Evolutionary conservation across 2,797 vertebrate species (phyloP), one percentile per base, ranked within the genome.

Genomic region (Ciconia nigra): DNA sequence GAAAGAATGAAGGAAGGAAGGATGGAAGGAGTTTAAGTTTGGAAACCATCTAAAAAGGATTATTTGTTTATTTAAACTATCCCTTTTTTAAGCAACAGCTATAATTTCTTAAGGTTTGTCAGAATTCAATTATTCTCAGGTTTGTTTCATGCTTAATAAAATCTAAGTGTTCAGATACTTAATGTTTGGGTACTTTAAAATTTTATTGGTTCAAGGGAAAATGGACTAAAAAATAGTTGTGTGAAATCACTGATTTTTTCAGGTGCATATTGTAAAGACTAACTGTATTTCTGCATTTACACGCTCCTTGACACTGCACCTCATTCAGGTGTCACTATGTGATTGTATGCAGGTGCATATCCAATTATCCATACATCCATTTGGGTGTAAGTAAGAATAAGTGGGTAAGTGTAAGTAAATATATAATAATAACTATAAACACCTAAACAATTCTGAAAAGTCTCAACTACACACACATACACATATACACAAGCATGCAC

Each of bases 21-120:
- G 37, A 20, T 14, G 7, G 7, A 17, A 17, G 3, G 11, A 33
- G 92, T 97, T 97, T 97, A 97, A 95, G 44, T 91, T 65, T n/a
- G 94, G 96, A 97, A 98, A 98, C 66, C 78, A 94, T 97, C 94
- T 98, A 87, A 95, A 98, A 90, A 96, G 72, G 94, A 93, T 94
- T 95, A 91, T 96, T 97, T 69, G 59, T 74, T 96, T 81, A 82
- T 97, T 91, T 90, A 61, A 41, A 66, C 7, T 31, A 52, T 24
- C 33, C 9, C 9, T 21, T 46, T 95, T 97, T 93, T 93, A 96
- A 97, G 90, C 78, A 91, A 94, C 92, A 89, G 71, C 51, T 94
- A 52, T 94, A 66, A 90, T 94, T 95, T 94, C 47, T 33, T 58
- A 57, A 58, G 39, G 9, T 92, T 87, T 89, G 54, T 62, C 37